Conservation (phyloP, 2,797 vertebrate genomes). For the Lepus oiostolus region DNA sequence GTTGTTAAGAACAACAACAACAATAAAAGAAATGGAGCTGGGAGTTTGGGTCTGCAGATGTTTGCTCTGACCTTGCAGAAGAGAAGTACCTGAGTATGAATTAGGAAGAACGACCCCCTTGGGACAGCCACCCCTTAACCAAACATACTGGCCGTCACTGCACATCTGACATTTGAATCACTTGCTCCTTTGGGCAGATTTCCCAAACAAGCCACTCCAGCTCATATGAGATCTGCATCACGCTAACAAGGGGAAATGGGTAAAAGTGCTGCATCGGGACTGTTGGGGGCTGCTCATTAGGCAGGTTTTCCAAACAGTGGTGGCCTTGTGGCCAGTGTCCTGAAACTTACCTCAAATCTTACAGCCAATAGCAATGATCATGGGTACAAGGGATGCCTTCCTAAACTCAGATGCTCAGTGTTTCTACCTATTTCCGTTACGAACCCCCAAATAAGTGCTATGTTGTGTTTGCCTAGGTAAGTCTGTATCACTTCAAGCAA, state of each 20-base stretch:
- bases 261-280: neutral
- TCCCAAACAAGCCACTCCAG: constrained; percentile 41
- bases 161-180: neutral
- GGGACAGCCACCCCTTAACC: neutral
- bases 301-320: constrained; percentile 66
- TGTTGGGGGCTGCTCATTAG: neutral
- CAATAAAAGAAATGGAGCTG: too few species aligned
- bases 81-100: neutral
- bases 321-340: neutral
- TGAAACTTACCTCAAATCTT: constrained; percentile 61
- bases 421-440: constrained; percentile 47
- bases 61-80: neutral
- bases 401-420: neutral
- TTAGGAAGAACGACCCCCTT: neutral
- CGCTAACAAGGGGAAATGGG: constrained; percentile 47
- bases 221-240: constrained; percentile 63
- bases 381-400: constrained; percentile 62
- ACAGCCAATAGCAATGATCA: constrained; percentile 60
- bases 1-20: too few species aligned
- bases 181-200: constrained; percentile 61
- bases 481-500: neutral
- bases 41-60: neutral
- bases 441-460: neutral
- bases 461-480: neutral
- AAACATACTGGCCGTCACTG: neutral